A percentile compares a stretch with the other conserved stretches of the same genome.
Evolutionary conservation across 2,888 invertebrate genomes (phyloP).

Genomic region (Thymelicus acteon): DNA sequence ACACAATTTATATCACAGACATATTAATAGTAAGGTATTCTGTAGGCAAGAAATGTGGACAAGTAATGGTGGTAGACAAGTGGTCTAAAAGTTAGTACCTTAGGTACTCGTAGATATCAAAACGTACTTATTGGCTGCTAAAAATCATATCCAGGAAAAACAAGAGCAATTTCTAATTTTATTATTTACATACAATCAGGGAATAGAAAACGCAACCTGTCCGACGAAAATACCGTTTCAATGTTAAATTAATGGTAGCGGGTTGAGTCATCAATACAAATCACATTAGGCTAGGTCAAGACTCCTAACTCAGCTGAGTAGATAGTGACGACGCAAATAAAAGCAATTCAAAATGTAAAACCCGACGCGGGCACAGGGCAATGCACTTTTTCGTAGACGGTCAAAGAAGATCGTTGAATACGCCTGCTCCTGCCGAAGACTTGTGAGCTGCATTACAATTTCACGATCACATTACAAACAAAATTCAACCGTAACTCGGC

Average conservation of each 20-base stretch:
- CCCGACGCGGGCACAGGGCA: conserved; percentile 64
- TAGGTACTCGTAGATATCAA: no score
- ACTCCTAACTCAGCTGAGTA: conserved; percentile 74
- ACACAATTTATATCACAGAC: no score
- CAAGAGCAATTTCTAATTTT: no score
- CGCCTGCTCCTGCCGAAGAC: conserved; percentile 57
- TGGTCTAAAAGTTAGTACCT: no score
- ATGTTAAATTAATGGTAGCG: conserved; percentile 36
- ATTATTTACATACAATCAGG: no score
- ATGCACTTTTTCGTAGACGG: conserved; percentile 77
- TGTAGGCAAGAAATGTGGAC: no score
- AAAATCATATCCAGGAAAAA: no score
- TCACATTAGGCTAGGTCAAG: conserved; percentile 81
- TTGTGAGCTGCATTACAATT: conserved; percentile 70
- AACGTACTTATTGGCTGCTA: no score
- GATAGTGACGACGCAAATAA: conserved; percentile 62
- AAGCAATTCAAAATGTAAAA: conserved; percentile 60
- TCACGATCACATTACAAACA: conserved; percentile 40
- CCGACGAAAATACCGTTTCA: conserved; percentile 1
- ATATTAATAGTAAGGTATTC: no score
- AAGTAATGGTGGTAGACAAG: no score
- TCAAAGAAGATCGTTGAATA: conserved; percentile 64
- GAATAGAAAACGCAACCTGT: no score
- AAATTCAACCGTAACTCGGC: conserved; percentile 44
- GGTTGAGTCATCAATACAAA: conserved; percentile 61